Evolutionary conservation across 1,140 invertebrate genomes (phyloP).

Genomic region (Zeugodacus cucurbitae): DNA sequence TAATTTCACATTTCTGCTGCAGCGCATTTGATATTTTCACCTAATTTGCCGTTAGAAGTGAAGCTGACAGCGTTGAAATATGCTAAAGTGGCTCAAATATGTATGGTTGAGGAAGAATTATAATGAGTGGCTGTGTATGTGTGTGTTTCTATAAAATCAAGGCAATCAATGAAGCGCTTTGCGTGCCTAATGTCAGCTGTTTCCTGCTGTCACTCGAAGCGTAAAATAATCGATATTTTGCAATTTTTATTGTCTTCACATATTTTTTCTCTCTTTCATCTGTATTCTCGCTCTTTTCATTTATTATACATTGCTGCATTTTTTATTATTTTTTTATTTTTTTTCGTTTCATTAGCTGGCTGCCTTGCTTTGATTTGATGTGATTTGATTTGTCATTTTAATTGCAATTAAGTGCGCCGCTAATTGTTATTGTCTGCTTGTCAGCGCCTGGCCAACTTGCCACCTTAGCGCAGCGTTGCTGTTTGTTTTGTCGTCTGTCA

Average conservation of each 20-base stretch:
- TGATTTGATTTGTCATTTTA: slow-evolving; percentile 38
- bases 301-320: not conserved
- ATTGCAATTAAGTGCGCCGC: slow-evolving; percentile 20
- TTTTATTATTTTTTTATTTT: not conserved
- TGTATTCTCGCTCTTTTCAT: too few species aligned
- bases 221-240: not conserved
- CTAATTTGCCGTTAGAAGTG: not conserved
- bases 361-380: not conserved
- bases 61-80: too few species aligned
- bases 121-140: too few species aligned
- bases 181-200: not conserved
- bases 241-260: not conserved
- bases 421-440: slow-evolving; percentile 16
- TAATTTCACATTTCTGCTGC: not conserved
- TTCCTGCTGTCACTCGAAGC: not conserved
- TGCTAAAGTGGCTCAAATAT: too few species aligned
- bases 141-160: not conserved
- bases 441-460: not conserved
- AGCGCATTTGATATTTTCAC: not conserved
- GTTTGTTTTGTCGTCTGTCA: not conserved
- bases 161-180: not conserved
- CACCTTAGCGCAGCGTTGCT: not conserved
- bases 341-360: not conserved
- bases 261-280: not conserved
- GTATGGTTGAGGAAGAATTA: too few species aligned